A percentile compares a stretch with the other conserved stretches of the same genome.
These are phyloP conservation scores for Elysia crispata DNA, from an alignment of 2,888 invertebrate genomes.

Conservation along the genomic window DNA sequence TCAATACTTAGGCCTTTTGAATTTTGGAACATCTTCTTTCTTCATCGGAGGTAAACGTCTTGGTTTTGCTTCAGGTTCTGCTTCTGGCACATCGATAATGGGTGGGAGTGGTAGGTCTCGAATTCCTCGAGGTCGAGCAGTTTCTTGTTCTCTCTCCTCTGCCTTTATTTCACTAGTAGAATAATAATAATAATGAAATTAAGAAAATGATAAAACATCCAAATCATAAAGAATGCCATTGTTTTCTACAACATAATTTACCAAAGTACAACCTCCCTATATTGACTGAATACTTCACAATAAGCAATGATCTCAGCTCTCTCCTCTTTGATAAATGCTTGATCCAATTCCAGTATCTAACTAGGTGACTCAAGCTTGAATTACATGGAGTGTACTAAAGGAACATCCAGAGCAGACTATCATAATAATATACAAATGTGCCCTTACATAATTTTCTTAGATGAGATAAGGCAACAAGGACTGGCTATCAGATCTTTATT, in stretches of 20 bases:
- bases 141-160: slow-evolving; percentile 27
- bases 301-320: neutral
- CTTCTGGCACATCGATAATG: slow-evolving; percentile 75
- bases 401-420: no score
- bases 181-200: neutral
- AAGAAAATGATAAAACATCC: neutral
- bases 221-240: neutral
- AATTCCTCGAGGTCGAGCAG: slow-evolving; percentile 78
- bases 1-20: slow-evolving; percentile 67
- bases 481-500: no score
- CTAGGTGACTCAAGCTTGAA: neutral
- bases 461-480: no score
- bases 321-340: neutral
- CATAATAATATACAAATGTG: no score
- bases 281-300: neutral
- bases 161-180: slow-evolving; percentile 39
- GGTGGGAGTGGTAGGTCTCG: slow-evolving; percentile 97
- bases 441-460: no score
- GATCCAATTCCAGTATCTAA: neutral
- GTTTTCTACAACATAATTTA: neutral
- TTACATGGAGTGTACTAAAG: no score
- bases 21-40: slow-evolving; percentile 53
- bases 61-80: slow-evolving; percentile 58
- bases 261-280: no score
- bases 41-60: slow-evolving; percentile 51